Percentiles rank a stretch among this genome's conserved stretches.
Evolutionary conservation across 2,113 vertebrate species (phyloP).

Genomic region (Erinaceus europaeus): DNA sequence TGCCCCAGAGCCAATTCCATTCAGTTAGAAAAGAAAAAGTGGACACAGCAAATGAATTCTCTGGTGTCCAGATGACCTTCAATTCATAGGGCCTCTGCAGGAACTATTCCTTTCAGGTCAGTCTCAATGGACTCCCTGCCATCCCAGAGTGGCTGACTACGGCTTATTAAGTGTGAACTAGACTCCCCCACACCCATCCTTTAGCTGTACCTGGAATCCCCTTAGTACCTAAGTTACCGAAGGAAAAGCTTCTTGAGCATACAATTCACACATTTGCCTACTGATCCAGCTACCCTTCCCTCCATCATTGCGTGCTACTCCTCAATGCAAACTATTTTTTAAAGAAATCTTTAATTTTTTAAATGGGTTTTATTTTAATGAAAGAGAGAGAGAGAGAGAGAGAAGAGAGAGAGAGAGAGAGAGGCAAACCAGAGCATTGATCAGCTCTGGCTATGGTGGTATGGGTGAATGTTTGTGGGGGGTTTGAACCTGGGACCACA

Average conservation of each 20-base stretch:
- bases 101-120: neutral
- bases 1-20: slow-evolving; percentile 38
- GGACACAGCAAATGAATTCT: slow-evolving; percentile 38
- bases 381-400: no score
- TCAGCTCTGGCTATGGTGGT: no score
- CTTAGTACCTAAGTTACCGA: slow-evolving; percentile 73
- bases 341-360: no score
- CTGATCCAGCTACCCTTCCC: neutral
- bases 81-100: slow-evolving; percentile 67
- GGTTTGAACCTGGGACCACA: no score
- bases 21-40: slow-evolving; percentile 56
- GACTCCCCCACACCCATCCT: neutral
- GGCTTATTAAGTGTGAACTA: slow-evolving; percentile 56
- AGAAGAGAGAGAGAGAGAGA: no score
- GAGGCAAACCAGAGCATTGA: no score
- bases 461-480: no score
- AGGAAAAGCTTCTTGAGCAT: slow-evolving; percentile 16
- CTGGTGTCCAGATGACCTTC: slow-evolving; percentile 58
- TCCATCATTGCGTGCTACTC: neutral
- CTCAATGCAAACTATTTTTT: neutral
- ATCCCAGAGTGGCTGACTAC: slow-evolving; percentile 34
- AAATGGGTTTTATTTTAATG: no score
- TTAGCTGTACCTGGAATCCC: slow-evolving; percentile 64
- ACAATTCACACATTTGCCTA: neutral
- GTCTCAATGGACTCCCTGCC: slow-evolving; percentile 1